phyloP scores from a whole-genome alignment of 2,113 vertebrate genomes.

The Cavia porcellus region DNA sequence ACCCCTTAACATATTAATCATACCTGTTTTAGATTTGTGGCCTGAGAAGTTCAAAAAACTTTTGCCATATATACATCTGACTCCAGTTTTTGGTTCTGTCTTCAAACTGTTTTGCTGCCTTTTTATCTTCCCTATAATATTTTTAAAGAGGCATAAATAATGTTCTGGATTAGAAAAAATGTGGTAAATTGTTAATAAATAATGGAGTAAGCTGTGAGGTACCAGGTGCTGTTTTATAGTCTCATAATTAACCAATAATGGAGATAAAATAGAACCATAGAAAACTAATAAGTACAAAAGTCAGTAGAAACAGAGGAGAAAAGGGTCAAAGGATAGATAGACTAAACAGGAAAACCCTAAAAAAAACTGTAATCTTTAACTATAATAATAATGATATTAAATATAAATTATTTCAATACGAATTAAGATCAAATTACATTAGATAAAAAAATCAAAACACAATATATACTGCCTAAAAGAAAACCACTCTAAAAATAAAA shows the following conservation, averaged over 20 bases:
- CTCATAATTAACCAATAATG: not conserved
- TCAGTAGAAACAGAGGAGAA: not conserved
- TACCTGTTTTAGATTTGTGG: not conserved
- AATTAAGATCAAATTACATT: not conserved
- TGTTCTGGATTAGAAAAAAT: not conserved
- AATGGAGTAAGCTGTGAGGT: not conserved
- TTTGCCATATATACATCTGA: not conserved
- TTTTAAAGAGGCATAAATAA: not conserved
- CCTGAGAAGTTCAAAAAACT: not conserved
- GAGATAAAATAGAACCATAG: slow-evolving; percentile 31
- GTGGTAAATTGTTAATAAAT: not conserved
- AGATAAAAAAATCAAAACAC: not conserved
- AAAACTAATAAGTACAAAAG: not conserved
- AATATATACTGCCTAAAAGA: not conserved
- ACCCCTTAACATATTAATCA: not conserved
- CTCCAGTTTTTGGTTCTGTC: not conserved
- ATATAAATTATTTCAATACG: not conserved
- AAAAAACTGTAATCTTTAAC: not conserved
- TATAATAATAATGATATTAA: slow-evolving; percentile 25
- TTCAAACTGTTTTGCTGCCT: not conserved
- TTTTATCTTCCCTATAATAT: not conserved
- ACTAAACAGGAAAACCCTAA: not conserved
- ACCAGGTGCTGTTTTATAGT: not conserved
- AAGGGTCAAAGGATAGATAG: not conserved
- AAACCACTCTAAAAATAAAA: not conserved